phyloP scores from a whole-genome alignment of 2,113 vertebrate genomes.

The Otus sunia region DNA sequence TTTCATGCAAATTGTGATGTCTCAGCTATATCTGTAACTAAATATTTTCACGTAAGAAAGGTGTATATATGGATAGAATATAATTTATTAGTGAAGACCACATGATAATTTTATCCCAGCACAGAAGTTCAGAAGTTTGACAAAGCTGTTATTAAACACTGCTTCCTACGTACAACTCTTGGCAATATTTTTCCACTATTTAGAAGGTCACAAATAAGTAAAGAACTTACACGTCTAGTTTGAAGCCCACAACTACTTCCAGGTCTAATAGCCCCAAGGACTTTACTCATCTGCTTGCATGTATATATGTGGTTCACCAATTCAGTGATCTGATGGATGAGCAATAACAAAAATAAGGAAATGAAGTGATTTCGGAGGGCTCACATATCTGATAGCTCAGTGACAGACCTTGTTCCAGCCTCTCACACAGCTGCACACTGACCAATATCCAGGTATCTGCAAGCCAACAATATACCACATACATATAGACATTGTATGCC shows the following conservation, averaged over 20 bases:
- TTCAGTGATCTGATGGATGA: not conserved
- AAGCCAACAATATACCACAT: not conserved
- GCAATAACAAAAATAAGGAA: not conserved
- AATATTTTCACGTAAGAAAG: not conserved
- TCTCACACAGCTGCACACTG: not conserved
- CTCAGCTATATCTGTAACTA: not conserved
- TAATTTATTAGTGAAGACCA: not conserved
- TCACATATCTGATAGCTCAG: not conserved
- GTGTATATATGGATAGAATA: not conserved
- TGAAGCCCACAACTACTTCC: not conserved
- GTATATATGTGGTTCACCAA: not conserved
- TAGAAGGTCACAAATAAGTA: not conserved
- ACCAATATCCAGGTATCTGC: not conserved
- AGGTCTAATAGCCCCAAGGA: not conserved
- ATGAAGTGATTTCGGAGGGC: not conserved
- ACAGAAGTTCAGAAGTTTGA: not conserved
- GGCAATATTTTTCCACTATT: not conserved
- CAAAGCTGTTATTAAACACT: not conserved
- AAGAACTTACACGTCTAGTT: not conserved
- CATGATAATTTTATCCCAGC: not conserved
- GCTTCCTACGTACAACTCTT: not conserved
- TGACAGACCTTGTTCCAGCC: not conserved
- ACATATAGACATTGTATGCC: fast-evolving
- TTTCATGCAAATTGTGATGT: not conserved
- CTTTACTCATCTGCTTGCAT: not conserved